Evolutionary conservation across 2,113 vertebrate species (phyloP).

Genomic region (Archocentrus centrarchus): DNA sequence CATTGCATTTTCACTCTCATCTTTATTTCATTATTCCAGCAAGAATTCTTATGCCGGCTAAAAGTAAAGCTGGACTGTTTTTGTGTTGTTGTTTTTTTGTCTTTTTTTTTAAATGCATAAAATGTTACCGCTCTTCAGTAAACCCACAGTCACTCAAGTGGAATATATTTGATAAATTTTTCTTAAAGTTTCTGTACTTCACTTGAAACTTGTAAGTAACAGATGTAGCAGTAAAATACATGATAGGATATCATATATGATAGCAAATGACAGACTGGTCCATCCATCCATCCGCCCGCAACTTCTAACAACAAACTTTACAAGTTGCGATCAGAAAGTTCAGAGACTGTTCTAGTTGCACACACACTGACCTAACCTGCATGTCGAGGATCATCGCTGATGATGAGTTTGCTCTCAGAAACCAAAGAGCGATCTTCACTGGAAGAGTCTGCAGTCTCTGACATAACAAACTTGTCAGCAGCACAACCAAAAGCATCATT

Average conservation of each 20-base stretch:
- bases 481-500: not conserved
- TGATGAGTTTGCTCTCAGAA: not conserved
- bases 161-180: not conserved
- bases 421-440: not conserved
- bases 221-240: not conserved
- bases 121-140: constrained; percentile 33
- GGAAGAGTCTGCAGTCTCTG: constrained; percentile 2
- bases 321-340: not conserved
- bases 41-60: constrained; percentile 38
- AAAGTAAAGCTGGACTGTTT: constrained; percentile 62
- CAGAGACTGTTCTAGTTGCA: not conserved
- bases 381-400: not conserved
- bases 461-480: not conserved
- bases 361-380: not conserved
- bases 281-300: not conserved
- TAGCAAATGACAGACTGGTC: not conserved
- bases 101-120: constrained; percentile 1
- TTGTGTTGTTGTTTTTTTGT: constrained; percentile 7
- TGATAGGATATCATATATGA: not conserved
- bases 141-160: not conserved
- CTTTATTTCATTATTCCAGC: constrained; percentile 73
- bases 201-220: not conserved
- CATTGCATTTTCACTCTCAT: constrained; percentile 68
- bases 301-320: not conserved
- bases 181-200: constrained; percentile 3